These are phyloP conservation scores for Synanthedon tipuliformis DNA, from an alignment of 2,888 invertebrate species.

Conservation along the genomic window DNA sequence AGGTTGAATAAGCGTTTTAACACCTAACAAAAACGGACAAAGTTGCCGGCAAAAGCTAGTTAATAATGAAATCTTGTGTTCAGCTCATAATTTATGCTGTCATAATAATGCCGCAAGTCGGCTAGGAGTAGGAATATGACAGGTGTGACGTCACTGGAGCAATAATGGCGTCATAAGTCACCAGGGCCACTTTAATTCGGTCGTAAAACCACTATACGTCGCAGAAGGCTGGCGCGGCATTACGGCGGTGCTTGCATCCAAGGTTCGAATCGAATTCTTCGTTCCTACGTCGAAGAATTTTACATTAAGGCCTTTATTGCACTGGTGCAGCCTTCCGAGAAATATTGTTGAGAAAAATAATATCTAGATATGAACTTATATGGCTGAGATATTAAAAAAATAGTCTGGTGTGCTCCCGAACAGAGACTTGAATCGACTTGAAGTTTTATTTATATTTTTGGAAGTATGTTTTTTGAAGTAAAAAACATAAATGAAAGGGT, in stretches of 20 bases:
- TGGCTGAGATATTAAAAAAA: no score
- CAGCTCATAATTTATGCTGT: background rate
- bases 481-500: no score
- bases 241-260: slow-evolving; percentile 3
- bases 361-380: background rate
- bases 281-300: slow-evolving; percentile 6
- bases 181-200: slow-evolving; percentile 38
- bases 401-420: no score
- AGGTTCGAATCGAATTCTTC: slow-evolving; percentile 33
- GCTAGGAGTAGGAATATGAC: background rate
- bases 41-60: no score
- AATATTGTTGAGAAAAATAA: background rate
- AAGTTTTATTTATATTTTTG: no score
- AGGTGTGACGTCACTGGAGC: slow-evolving; percentile 1
- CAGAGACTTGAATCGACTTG: no score
- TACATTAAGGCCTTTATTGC: background rate
- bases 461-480: no score
- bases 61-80: no score
- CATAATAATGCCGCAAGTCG: background rate
- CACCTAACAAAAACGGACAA: no score
- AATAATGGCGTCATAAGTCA: slow-evolving; percentile 42
- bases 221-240: slow-evolving; percentile 6
- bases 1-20: no score
- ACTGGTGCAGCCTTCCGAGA: background rate
- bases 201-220: slow-evolving; percentile 41